Conservation (phyloP, 2,888 invertebrate species). For the Epirrhoe tristata region DNA sequence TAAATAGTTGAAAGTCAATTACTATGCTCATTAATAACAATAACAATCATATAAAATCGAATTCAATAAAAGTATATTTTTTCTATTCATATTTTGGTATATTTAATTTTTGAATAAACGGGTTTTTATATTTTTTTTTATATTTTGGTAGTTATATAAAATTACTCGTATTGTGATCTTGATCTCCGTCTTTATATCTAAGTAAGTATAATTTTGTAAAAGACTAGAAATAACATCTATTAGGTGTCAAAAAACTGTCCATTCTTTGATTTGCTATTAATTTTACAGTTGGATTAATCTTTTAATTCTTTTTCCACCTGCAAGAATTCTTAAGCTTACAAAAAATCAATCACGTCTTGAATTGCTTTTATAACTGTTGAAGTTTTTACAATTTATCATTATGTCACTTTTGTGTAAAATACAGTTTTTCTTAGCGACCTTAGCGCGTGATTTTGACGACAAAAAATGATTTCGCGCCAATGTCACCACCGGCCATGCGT, state of each 20-base stretch:
- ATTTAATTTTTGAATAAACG: too few species aligned
- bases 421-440: slow-evolving; percentile 63
- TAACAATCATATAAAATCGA: background rate
- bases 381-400: slow-evolving; percentile 41
- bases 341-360: slow-evolving; percentile 37
- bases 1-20: background rate
- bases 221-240: background rate
- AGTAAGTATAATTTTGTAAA: background rate
- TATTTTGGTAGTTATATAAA: too few species aligned
- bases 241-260: background rate
- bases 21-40: background rate
- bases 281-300: slow-evolving; percentile 11
- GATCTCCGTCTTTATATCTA: too few species aligned
- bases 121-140: background rate
- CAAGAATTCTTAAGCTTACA: slow-evolving; percentile 20
- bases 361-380: slow-evolving; percentile 37
- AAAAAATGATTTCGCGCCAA: slow-evolving; percentile 72
- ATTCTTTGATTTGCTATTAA: slow-evolving; percentile 1
- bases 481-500: slow-evolving; percentile 79
- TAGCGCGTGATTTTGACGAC: slow-evolving; percentile 63
- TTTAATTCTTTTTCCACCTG: slow-evolving; percentile 10
- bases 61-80: background rate
- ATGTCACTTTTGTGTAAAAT: slow-evolving; percentile 51
- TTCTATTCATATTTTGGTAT: too few species aligned
- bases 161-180: too few species aligned